Evolutionary conservation across 2,113 vertebrate genomes (phyloP), one percentile per base, ranked within the genome.

Genomic region (Anser brachyrhynchus): DNA sequence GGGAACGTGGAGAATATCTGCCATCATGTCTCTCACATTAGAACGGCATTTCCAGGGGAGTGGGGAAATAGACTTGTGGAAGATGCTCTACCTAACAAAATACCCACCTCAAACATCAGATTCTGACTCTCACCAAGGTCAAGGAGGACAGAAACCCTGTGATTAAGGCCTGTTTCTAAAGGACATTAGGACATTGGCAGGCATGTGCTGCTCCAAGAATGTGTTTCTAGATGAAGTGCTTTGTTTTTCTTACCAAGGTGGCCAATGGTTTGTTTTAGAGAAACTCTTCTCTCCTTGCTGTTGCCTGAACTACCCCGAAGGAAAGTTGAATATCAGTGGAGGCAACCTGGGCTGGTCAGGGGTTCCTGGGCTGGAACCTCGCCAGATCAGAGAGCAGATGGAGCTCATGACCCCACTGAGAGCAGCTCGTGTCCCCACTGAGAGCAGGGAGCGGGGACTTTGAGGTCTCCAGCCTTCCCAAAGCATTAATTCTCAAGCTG

Each of bases 371-470:
- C 37, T 37, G 37, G 65, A 90, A 84, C 7, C 39, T 22, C 11
- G 6, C 2, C 23, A 44, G 21, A 44, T 41, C 75, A 85, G 46
- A 82, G 26, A 10, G 15, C 35, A 62, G 61, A 39, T 39, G 23
- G 25, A 58, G 31, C 52, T 54, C 52, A 15, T 54, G 15, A 37
- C 61, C 19, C 41, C 28, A 39, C 26, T 12, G 57, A 28, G 31
- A 82, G 33, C 25, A 58, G 57, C 52, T 28, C 25, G 8, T 15
- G 15, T 62, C 35, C 19, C 41, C 31, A 51, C 26, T 12, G 57
- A 23, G 31, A 82, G 35, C 21, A 49, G 23, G 41, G 10, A 39
- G 25, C 0, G 0, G 19, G 21, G 35, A 73, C 41, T 46, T 11
- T 7, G 39, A 74, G 35, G 44, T 66, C 57, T 85, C 22, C 22